Percentiles rank a stretch among this genome's conserved stretches.
phyloP scores from a whole-genome alignment of 2,888 invertebrate species.

The Drosophila meridiana region DNA sequence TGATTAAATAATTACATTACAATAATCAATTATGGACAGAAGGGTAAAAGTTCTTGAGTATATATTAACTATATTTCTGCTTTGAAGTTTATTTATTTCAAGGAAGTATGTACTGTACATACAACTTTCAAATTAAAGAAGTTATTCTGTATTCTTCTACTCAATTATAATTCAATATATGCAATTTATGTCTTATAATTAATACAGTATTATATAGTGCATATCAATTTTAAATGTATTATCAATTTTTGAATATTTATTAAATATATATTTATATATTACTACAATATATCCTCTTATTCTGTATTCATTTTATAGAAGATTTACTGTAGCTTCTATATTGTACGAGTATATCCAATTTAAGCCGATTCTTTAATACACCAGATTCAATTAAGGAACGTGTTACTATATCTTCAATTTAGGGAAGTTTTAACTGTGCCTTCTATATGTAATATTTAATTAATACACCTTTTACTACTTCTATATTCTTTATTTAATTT shows the following conservation, averaged over 20 bases:
- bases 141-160: no score
- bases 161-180: no score
- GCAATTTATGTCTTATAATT: no score
- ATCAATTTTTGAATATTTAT: no score
- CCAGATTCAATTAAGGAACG: neutral
- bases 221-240: no score
- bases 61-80: neutral
- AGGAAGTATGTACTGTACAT: neutral
- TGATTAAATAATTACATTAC: neutral
- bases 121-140: no score
- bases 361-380: neutral
- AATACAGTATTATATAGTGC: no score
- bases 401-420: neutral
- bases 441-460: neutral
- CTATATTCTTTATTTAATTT: neutral
- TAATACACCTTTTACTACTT: neutral
- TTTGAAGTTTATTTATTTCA: neutral
- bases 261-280: no score
- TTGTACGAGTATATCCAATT: neutral
- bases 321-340: neutral
- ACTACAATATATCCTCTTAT: no score
- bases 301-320: neutral
- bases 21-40: neutral
- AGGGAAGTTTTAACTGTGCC: neutral
- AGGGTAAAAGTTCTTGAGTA: neutral